Base-by-base conservation (phyloP, 2,113 vertebrate species). In the Phylloscopus trochilus region DNA sequence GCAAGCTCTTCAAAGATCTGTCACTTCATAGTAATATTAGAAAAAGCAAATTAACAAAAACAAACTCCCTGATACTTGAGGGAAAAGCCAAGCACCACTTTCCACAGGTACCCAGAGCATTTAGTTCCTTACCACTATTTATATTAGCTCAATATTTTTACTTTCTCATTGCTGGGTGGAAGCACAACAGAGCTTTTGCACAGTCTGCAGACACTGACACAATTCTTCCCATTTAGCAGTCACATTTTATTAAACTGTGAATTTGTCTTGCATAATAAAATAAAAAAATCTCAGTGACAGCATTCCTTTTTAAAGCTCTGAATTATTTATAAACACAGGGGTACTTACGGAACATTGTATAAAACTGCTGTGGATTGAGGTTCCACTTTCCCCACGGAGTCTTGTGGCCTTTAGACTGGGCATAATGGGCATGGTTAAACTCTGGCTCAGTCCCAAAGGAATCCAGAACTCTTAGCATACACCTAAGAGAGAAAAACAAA, bases 361-460 rank as follows among this genome's bases (percentile, higher is more conserved):
- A 99, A 97, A 99, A 99, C 97, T 99, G 99, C 92, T 99, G 99
- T 3, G 99, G 99, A 97, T 99, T 99, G 85, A 99, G 98, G 97
- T 99, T 99, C 99, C 99, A 99, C 97, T 99, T 99, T 56, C 99
- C 99, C 99, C 99, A 99, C 0, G 99, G 99, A 1, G 99, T 99
- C 97, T 99, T 99, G 97, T 99, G 99, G 41, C 99, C 99, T 97
- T 99, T 99, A 15, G 99, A 99, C 95, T 99, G 99, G 58, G 99
- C 99, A 59, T 99, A 99, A 96, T 99, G 99, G 72, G 99, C 99
- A 46, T 99, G 99, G 96, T 99, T 99, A 93, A 99, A 99, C 97
- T 99, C 99, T 10, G 99, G 99, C 86, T 99, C 99, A 0, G 99
- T 99, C 72, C 99, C 99, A 59, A 99, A 99, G 4, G 99, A 99